Evolutionary conservation across 2,888 invertebrate species (phyloP), one percentile per base, ranked within the genome.

Genomic region (Siphlonurus alternatus): DNA sequence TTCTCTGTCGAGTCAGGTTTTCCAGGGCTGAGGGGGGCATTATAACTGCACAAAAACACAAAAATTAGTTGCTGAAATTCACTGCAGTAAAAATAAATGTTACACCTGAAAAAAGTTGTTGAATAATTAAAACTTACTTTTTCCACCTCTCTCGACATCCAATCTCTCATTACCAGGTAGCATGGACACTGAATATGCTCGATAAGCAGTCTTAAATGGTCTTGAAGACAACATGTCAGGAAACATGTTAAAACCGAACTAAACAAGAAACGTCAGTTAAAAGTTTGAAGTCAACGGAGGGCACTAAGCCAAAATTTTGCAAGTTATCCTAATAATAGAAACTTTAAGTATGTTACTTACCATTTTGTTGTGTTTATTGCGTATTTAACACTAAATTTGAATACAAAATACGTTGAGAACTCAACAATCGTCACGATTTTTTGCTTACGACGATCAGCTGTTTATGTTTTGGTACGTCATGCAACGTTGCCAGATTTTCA

Each of bases 1-100:
- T 94, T 76, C 97, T 97, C 23, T 95, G 79, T 66, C 95, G 82
- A 2, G 94, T 95, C 5, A 98, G 80, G 68, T 89, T 87, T 73
- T 98, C 97, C 69, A 98, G 76, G 0, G 96, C 96, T 56, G 96
- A 96, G 0, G 96, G 95, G 7, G 98, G 97, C 93, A 98, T 95
- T 59, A 98, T 96, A 71, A 98, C 95, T 94, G 77, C 63, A 84
- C 83, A 62, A 23, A 24, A 10, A 23, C 23, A 3, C 2, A 1
- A 3, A 60, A 19, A 1, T 38, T 19, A 63, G 23, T 64, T 60
- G 23, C 62, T 63, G n/a, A n/a, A n/a, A n/a, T n/a, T n/a, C n/a
- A 38, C 38, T 38, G 23, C 53, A 61, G 24, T 22, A 20, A 51
- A 5, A n/a, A n/a, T n/a, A n/a, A n/a, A n/a, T n/a, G n/a, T n/a